phyloP scores from a whole-genome alignment of 30 jellyfish, hydroid and myxozoan genomes.

The Chironex yamaguchii region DNA sequence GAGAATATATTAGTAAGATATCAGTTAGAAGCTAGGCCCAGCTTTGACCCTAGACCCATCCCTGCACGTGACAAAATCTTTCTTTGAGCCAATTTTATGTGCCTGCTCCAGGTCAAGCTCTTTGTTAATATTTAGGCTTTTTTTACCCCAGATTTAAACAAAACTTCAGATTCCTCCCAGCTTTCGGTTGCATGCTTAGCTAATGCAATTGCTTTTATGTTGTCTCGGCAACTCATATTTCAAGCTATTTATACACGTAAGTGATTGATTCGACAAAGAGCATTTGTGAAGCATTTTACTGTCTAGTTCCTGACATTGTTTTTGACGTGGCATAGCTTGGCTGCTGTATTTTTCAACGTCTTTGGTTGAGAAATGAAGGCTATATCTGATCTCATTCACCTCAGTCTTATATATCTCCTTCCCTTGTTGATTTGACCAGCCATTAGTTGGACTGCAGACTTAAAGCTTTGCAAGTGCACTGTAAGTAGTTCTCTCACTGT shows the following conservation, averaged over 20 bases:
- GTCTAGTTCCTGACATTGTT: slow-evolving; percentile 12
- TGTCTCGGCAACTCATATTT: too few species aligned
- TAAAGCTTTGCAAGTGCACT: slow-evolving; percentile 4
- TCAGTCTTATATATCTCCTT: neutral
- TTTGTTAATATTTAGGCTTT: slow-evolving; percentile 12
- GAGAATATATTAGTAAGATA: too few species aligned
- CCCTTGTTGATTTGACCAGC: slow-evolving; percentile 13
- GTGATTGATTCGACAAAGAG: neutral
- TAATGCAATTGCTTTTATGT: too few species aligned
- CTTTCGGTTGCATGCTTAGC: slow-evolving; percentile 33
- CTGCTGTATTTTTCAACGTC: slow-evolving; percentile 1
- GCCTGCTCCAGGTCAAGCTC: slow-evolving; percentile 23
- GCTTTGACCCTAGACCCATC: slow-evolving; percentile 32
- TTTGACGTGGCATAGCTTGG: neutral
- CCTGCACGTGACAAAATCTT: slow-evolving; percentile 21
- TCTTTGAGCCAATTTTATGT: slow-evolving; percentile 11
- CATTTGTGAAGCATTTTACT: neutral
- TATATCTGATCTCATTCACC: slow-evolving; percentile 3
- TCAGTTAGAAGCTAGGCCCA: too few species aligned
- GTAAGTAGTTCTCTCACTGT: too few species aligned
- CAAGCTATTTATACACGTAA: too few species aligned
- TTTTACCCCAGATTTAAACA: slow-evolving; percentile 8
- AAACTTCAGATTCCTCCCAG: slow-evolving; percentile 24
- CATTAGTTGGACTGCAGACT: slow-evolving; percentile 9
- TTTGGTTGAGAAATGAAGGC: slow-evolving; percentile 2